Evolutionary conservation across 2,888 invertebrate genomes (phyloP).

Genomic region (Empis stercorea): DNA sequence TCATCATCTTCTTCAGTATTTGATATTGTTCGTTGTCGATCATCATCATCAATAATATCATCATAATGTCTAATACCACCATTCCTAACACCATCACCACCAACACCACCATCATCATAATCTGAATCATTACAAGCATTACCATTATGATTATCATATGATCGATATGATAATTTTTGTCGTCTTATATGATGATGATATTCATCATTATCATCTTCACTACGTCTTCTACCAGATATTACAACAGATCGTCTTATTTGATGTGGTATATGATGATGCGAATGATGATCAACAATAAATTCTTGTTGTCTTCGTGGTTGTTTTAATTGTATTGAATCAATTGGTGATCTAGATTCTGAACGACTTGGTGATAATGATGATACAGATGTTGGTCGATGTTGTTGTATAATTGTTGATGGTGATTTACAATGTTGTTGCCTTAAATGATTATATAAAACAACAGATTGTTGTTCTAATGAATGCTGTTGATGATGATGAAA

Average conservation of each 20-base stretch:
- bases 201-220: not conserved
- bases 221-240: not conserved
- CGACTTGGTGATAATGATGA: not conserved
- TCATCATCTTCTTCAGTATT: slow-evolving; percentile 26
- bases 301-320: not conserved
- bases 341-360: not conserved
- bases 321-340: not conserved
- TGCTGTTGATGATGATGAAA: slow-evolving; percentile 3
- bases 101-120: not conserved
- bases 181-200: slow-evolving; percentile 7
- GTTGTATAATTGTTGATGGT: slow-evolving; percentile 2
- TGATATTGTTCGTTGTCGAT: slow-evolving; percentile 2
- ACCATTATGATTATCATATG: not conserved
- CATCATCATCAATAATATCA: slow-evolving; percentile 16
- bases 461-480: slow-evolving; percentile 22
- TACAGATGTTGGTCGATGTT: not conserved
- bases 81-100: not conserved
- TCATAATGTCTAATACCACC: not conserved
- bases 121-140: not conserved
- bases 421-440: slow-evolving; percentile 22
- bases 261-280: not conserved
- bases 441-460: slow-evolving; percentile 33
- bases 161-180: slow-evolving; percentile 19
- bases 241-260: too few relatives aligned
- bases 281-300: not conserved